A percentile compares a stretch with the other conserved stretches of the same genome.
Conservation (phyloP, 1,140 invertebrate species). For the Drosophila repletoides region DNA sequence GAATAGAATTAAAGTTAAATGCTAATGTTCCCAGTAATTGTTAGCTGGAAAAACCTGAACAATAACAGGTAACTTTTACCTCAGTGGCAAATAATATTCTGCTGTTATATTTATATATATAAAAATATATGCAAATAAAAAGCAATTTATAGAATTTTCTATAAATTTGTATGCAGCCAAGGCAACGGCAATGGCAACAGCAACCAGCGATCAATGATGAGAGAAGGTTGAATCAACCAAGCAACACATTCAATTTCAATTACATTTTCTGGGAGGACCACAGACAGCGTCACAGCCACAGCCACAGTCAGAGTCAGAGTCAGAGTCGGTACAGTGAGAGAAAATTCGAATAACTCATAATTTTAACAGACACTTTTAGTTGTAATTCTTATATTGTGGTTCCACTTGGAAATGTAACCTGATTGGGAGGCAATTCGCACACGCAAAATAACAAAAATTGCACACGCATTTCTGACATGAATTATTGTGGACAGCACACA, state of each 20-base stretch:
- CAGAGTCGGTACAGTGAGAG: slow-evolving; percentile 12
- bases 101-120: neutral
- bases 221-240: slow-evolving; percentile 10
- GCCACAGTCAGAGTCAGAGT: neutral
- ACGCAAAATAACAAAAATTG: slow-evolving; percentile 68
- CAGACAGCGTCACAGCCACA: neutral
- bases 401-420: slow-evolving; percentile 10
- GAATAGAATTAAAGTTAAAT: too few relatives aligned
- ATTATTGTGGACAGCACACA: slow-evolving; percentile 63
- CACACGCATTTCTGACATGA: slow-evolving; percentile 64
- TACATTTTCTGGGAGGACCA: slow-evolving; percentile 3
- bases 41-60: too few relatives aligned
- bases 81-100: too few relatives aligned
- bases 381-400: slow-evolving; percentile 36
- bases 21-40: too few relatives aligned
- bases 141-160: slow-evolving; percentile 5
- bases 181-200: neutral
- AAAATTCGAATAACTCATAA: slow-evolving; percentile 57
- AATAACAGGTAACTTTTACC: too few relatives aligned
- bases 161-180: slow-evolving; percentile 41
- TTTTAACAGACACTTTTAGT: slow-evolving; percentile 45
- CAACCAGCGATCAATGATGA: neutral
- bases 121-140: neutral
- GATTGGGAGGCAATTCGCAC: slow-evolving; percentile 38
- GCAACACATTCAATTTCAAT: slow-evolving; percentile 63